Percentiles rank a stretch among this genome's conserved stretches.
Evolutionary conservation across 2,888 invertebrate species (phyloP).

Genomic region (Caenorhabditis macrosperma): DNA sequence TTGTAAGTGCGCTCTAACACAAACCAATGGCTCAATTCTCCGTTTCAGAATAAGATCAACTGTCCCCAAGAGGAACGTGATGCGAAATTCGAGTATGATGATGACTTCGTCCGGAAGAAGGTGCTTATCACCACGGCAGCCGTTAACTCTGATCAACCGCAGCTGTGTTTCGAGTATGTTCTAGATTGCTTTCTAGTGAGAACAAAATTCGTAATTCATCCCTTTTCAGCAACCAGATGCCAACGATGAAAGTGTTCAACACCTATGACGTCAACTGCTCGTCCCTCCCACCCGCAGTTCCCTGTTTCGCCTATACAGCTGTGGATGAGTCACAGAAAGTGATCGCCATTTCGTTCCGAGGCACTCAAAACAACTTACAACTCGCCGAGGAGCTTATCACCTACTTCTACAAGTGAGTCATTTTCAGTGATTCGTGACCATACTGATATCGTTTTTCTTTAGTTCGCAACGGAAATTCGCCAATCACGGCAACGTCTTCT

Average conservation of each 20-base stretch:
- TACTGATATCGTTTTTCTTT: not conserved
- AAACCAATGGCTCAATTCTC: not conserved
- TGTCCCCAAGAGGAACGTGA: constrained; percentile 35
- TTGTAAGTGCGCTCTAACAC: constrained; percentile 17
- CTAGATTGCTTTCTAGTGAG: not conserved
- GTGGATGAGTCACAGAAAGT: constrained; percentile 43
- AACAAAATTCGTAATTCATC: not conserved
- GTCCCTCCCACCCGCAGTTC: constrained; percentile 2
- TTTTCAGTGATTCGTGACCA: not conserved
- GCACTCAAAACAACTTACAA: constrained; percentile 28
- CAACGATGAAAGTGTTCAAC: constrained; percentile 29
- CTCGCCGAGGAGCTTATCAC: constrained; percentile 24
- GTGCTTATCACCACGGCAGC: constrained; percentile 45
- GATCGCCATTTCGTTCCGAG: constrained; percentile 31
- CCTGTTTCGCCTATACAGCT: constrained; percentile 51
- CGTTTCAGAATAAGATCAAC: constrained; percentile 43
- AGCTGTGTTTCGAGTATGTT: constrained; percentile 43
- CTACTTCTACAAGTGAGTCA: constrained; percentile 46
- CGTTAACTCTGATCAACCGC: constrained; percentile 36
- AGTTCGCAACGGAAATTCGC: constrained; percentile 39
- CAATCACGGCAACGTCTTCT: constrained; percentile 53
- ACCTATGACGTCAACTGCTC: constrained; percentile 31
- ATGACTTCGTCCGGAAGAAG: constrained; percentile 42
- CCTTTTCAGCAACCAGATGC: constrained; percentile 41
- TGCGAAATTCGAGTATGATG: constrained; percentile 37